Percentiles rank a stretch among this genome's conserved stretches.
These are phyloP conservation scores for Priapulus caudatus DNA, from an alignment of 2,888 invertebrate species.

Conservation along the genomic window DNA sequence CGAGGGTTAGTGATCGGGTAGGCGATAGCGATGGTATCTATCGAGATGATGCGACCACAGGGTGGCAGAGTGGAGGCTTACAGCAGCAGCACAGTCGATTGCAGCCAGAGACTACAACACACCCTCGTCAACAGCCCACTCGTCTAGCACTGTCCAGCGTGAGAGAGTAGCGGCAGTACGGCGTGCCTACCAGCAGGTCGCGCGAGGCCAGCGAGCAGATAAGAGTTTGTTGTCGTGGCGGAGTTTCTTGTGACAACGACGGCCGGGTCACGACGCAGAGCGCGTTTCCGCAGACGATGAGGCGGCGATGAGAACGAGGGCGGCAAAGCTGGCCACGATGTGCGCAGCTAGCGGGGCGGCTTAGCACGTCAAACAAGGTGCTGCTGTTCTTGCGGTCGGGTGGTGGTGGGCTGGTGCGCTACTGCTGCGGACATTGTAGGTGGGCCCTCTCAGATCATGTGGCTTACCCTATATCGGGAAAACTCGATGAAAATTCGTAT, in stretches of 20 bases:
- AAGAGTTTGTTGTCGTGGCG: slow-evolving; percentile 88
- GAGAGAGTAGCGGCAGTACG: slow-evolving; percentile 87
- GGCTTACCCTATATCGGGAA: too few species aligned
- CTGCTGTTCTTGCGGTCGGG: too few species aligned
- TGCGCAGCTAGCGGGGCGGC: background rate
- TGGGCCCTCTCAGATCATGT: too few species aligned
- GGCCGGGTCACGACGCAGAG: slow-evolving; percentile 82
- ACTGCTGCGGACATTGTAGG: too few species aligned
- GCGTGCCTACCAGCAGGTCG: slow-evolving; percentile 84
- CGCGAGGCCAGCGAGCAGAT: slow-evolving; percentile 92
- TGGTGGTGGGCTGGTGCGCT: too few species aligned
- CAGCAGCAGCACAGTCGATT: slow-evolving; percentile 97
- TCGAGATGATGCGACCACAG: slow-evolving; percentile 89
- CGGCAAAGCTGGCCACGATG: background rate
- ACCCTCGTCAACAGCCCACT: slow-evolving; percentile 93
- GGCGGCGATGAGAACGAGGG: slow-evolving; percentile 55
- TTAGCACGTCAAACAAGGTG: too few species aligned
- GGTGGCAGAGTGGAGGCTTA: slow-evolving; percentile 91
- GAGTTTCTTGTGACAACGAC: slow-evolving; percentile 70
- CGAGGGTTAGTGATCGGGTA: slow-evolving; percentile 88
- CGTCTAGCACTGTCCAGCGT: slow-evolving; percentile 72
- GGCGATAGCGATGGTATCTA: slow-evolving; percentile 83
- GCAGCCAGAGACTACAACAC: slow-evolving; percentile 93
- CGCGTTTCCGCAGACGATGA: slow-evolving; percentile 81
- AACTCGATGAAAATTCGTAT: too few species aligned